These are phyloP conservation scores for Myotis lucifugus DNA, from an alignment of 2,113 vertebrate species.

Conservation along the genomic window DNA sequence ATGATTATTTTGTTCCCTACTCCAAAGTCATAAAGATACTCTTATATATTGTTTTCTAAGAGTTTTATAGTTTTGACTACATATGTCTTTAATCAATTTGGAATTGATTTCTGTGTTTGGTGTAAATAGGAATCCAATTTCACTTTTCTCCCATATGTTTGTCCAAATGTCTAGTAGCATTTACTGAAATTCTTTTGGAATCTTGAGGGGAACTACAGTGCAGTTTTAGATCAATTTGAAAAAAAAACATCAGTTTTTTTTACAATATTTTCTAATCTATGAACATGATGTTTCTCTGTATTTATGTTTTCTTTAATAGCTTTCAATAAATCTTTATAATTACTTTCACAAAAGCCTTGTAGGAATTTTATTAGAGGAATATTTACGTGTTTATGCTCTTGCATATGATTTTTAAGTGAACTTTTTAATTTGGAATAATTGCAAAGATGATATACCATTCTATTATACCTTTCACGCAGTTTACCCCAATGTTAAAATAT, in stretches of 20 bases:
- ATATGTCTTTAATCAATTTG: not conserved
- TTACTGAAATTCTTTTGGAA: not conserved
- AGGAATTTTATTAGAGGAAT: not conserved
- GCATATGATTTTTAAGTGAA: conserved; percentile 13
- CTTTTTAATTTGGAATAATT: not conserved
- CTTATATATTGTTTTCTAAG: not conserved
- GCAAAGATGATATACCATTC: not conserved
- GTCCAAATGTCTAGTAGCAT: not conserved
- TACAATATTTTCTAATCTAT: not conserved
- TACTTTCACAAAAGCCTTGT: not conserved
- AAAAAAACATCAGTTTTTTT: not conserved
- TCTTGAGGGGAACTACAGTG: not conserved
- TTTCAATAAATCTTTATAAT: not conserved
- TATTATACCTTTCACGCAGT: not conserved
- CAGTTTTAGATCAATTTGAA: not conserved
- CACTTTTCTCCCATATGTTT: not conserved
- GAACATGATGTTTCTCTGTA: not conserved
- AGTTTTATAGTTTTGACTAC: not conserved
- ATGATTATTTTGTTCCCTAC: not conserved
- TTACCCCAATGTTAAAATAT: not conserved
- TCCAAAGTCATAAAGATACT: not conserved
- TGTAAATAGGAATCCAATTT: not conserved
- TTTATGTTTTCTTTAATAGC: not conserved
- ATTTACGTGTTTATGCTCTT: not conserved
- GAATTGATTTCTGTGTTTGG: not conserved